Evolutionary conservation across 2,888 invertebrate genomes (phyloP), one percentile per base, ranked within the genome.

Genomic region (Strigamia maritima): DNA sequence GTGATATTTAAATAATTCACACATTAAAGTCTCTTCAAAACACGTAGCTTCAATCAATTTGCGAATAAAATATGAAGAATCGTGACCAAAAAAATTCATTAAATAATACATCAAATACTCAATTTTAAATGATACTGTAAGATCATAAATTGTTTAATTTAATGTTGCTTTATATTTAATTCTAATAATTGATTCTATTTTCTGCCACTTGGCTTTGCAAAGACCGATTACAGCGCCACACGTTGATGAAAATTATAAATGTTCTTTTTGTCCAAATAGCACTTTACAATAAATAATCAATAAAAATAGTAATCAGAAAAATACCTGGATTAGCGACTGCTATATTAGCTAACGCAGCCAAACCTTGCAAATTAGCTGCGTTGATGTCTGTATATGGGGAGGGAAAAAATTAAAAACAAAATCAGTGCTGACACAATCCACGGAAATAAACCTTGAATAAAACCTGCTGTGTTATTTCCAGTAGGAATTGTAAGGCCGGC

Each of bases 291-390:
- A 35, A 35, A 35, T 35, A 35, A 35, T 35, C 10, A 35, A 35
- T 35, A n/a, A n/a, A n/a, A n/a, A n/a, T n/a, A n/a, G n/a, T n/a
- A n/a, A n/a, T n/a, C n/a, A n/a, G n/a, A n/a, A n/a, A n/a, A 35
- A 4, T 35, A 86, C 87, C 85, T 82, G 86, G 85, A 82, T 85
- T 87, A 80, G 85, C 86, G 54, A 88, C 81, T 22, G 81, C 86
- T 79, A 88, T 84, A 81, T 87, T 87, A 16, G 89, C 89, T 81
- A 92, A 89, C 44, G 92, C 90, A 78, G 92, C 92, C 80, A 93
- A 88, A 80, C 89, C 88, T 86, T 86, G 90, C 76, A 90, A 86
- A 83, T 87, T 90, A 31, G 89, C 86, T 16, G 89, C 87, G 82
- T 86, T 89, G 81, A 82, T 79, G 44, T 82, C 83, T 82, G 49